Conservation (phyloP, 2,797 vertebrate species). For the Hippocampus kuda region DNA sequence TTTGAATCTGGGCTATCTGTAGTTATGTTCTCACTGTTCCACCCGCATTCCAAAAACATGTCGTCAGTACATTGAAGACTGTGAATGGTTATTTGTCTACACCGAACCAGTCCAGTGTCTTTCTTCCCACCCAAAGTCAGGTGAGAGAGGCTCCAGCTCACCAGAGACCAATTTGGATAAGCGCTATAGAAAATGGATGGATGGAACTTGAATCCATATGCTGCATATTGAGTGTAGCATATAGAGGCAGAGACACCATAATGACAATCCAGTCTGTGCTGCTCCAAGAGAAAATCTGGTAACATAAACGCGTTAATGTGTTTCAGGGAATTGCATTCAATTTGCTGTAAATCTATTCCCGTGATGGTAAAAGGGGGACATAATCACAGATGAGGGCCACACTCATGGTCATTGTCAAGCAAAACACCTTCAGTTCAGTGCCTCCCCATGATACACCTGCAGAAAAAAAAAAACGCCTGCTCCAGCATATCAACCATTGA, state of each 20-base stretch:
- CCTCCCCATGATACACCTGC: not conserved
- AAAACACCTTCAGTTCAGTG: not conserved
- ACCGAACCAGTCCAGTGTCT: too few relatives aligned
- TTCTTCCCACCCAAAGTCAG: too few relatives aligned
- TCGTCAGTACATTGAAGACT: too few relatives aligned
- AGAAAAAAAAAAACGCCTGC: not conserved
- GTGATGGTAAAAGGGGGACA: not conserved
- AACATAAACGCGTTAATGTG: slow-evolving; percentile 10
- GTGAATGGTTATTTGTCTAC: not conserved
- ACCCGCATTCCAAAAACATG: too few relatives aligned
- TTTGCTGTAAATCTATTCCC: slow-evolving; percentile 1
- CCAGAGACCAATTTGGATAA: not conserved
- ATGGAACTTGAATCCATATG: not conserved
- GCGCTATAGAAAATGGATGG: not conserved
- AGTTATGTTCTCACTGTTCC: too few relatives aligned
- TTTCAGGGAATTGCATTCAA: slow-evolving; percentile 14
- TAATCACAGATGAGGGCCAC: slow-evolving; percentile 10
- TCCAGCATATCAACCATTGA: not conserved
- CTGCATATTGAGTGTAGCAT: not conserved
- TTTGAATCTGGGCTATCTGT: too few relatives aligned
- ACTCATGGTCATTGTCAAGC: not conserved
- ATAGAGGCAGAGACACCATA: not conserved
- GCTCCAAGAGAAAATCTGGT: slow-evolving; percentile 12
- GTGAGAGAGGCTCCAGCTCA: not conserved
- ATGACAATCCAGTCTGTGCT: not conserved